Conservation (phyloP, 1,140 invertebrate species). For the Heliconius hewitsoni region DNA sequence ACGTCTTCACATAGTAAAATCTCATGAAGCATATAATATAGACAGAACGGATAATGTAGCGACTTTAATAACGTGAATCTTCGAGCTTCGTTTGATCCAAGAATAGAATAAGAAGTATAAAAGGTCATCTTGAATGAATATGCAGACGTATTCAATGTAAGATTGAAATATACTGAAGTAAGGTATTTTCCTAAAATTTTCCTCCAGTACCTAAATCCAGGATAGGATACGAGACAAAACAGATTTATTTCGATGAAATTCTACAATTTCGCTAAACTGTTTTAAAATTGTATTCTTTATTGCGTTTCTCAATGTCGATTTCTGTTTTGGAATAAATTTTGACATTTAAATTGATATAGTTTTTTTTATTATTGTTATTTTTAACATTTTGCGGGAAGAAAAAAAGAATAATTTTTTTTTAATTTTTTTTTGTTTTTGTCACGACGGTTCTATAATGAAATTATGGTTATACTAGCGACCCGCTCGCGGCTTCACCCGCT, state of each 20-base stretch:
- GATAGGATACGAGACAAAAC: conserved; percentile 41
- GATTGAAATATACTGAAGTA: conserved; percentile 37
- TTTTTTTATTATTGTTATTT: too few species aligned
- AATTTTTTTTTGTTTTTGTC: too few species aligned
- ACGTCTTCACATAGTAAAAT: background rate
- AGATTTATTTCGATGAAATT: conserved; percentile 47
- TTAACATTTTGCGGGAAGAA: too few species aligned
- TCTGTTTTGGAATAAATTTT: background rate
- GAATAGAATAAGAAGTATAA: conserved; percentile 25
- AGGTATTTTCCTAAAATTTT: conserved; percentile 42
- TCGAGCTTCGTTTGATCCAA: conserved; percentile 13
- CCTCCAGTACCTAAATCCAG: conserved; percentile 39
- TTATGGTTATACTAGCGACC: too few species aligned
- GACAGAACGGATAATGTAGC: background rate
- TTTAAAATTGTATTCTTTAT: conserved; percentile 40
- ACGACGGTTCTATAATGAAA: too few species aligned
- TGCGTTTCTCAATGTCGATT: conserved; percentile 16
- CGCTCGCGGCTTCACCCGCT: too few species aligned
- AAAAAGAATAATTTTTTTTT: too few species aligned
- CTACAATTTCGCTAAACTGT: conserved; percentile 37
- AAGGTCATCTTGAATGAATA: conserved; percentile 24
- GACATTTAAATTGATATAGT: background rate
- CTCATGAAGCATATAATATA: background rate
- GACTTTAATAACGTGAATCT: conserved; percentile 7
- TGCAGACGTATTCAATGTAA: conserved; percentile 33